Conservation (phyloP, 2,888 invertebrate genomes). For the Masnerella sp. region DNA sequence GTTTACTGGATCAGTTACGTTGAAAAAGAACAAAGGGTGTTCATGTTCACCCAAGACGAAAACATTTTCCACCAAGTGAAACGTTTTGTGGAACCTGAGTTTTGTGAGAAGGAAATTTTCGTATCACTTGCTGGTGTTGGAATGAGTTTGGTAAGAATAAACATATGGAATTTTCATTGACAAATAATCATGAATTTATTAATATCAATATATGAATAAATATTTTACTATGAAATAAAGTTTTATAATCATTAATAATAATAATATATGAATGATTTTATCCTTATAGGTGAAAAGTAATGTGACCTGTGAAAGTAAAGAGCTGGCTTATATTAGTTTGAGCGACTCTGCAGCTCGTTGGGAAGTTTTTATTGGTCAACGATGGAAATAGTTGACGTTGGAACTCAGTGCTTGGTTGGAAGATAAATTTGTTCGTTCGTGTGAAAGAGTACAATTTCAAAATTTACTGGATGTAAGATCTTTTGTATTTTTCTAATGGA, state of each 20-base stretch:
- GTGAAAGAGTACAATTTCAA: constrained; percentile 85
- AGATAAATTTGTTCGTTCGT: constrained; percentile 85
- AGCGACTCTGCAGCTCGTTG: constrained; percentile 86
- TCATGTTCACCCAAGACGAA: constrained; percentile 87
- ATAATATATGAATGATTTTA: background rate
- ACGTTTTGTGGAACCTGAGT: constrained; percentile 81
- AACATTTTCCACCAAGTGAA: constrained; percentile 78
- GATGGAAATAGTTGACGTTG: constrained; percentile 87
- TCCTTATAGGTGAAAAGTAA: constrained; percentile 18
- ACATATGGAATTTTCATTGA: too few relatives aligned
- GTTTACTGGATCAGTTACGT: constrained; percentile 90
- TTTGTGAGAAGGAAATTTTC: constrained; percentile 84
- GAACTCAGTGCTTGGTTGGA: constrained; percentile 90
- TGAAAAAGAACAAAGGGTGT: constrained; percentile 85
- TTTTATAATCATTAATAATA: background rate
- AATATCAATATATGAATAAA: too few relatives aligned
- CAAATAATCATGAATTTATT: background rate
- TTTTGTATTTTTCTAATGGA: background rate
- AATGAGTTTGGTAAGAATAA: constrained; percentile 79
- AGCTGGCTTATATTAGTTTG: constrained; percentile 84
- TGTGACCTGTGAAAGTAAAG: constrained; percentile 73
- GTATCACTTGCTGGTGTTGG: constrained; percentile 84
- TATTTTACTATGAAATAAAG: background rate
- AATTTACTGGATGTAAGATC: constrained; percentile 83
- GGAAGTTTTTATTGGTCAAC: constrained; percentile 89